These are phyloP conservation scores for Drosophila neotestacea DNA, from an alignment of 2,888 invertebrate genomes.

Conservation along the genomic window DNA sequence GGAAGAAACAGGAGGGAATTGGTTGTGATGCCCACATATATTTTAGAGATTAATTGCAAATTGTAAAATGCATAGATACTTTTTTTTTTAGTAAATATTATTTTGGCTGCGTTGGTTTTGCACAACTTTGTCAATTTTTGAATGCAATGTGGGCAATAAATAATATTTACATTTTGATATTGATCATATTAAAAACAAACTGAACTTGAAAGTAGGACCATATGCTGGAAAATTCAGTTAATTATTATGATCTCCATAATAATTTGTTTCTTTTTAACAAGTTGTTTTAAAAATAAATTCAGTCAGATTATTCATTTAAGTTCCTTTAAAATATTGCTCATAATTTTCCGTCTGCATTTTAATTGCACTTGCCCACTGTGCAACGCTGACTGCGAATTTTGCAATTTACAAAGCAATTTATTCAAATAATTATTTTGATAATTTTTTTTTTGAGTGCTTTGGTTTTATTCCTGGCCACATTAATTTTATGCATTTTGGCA, in stretches of 20 bases:
- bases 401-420: slow-evolving; percentile 63
- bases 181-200: too few species aligned
- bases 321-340: too few species aligned
- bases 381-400: slow-evolving; percentile 20
- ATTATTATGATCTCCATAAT: too few species aligned
- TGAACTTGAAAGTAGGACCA: too few species aligned
- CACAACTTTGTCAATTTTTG: background rate
- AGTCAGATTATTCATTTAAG: too few species aligned
- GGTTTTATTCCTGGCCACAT: slow-evolving; percentile 10
- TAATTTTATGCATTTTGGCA: slow-evolving; percentile 44
- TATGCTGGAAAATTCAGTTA: too few species aligned
- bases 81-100: slow-evolving; percentile 12
- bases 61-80: slow-evolving; percentile 31
- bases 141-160: background rate
- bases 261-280: too few species aligned
- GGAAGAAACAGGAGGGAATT: background rate
- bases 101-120: slow-evolving; percentile 1
- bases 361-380: slow-evolving; percentile 1
- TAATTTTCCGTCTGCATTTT: background rate
- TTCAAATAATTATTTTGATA: slow-evolving; percentile 68
- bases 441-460: slow-evolving; percentile 41
- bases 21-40: slow-evolving; percentile 15
- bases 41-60: slow-evolving; percentile 66
- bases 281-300: too few species aligned
- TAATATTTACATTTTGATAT: too few species aligned